Percentiles rank a stretch among this genome's conserved stretches.
Conservation (phyloP, 2,888 invertebrate species). For the Tanypteryx hageni region DNA sequence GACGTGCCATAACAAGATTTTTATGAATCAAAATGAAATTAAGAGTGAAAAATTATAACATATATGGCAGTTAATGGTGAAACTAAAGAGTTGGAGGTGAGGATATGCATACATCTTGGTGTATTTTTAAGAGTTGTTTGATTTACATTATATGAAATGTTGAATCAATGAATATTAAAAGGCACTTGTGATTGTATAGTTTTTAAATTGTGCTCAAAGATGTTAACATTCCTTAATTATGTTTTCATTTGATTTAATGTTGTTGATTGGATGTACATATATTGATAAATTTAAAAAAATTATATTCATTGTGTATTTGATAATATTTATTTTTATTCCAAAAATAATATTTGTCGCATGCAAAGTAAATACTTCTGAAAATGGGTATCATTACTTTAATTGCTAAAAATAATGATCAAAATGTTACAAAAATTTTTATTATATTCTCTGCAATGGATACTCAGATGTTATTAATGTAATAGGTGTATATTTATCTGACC, state of each 20-base stretch:
- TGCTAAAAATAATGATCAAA: not conserved
- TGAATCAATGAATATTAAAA: not conserved
- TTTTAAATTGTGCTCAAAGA: not conserved
- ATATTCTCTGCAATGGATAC: constrained; percentile 32
- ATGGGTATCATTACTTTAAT: not conserved
- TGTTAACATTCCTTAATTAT: constrained; percentile 6
- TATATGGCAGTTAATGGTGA: not conserved
- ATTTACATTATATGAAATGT: not conserved
- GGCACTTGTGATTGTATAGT: not conserved
- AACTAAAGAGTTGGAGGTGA: not conserved
- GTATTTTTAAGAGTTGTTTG: not conserved
- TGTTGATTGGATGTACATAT: not conserved
- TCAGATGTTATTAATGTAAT: constrained; percentile 10
- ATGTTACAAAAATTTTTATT: constrained; percentile 4
- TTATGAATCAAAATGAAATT: not conserved
- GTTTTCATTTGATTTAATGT: not conserved
- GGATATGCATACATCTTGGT: not conserved
- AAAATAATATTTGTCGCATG: not conserved
- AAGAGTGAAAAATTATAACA: not conserved
- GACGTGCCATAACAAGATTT: constrained; percentile 23
- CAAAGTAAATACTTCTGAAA: not conserved
- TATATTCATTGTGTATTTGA: constrained; percentile 9
- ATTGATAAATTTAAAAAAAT: constrained; percentile 20
- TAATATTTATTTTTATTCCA: not conserved
- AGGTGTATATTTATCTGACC: constrained; percentile 29